Base-by-base conservation (phyloP, 2,888 invertebrate genomes). In the Sinelater perroti region DNA sequence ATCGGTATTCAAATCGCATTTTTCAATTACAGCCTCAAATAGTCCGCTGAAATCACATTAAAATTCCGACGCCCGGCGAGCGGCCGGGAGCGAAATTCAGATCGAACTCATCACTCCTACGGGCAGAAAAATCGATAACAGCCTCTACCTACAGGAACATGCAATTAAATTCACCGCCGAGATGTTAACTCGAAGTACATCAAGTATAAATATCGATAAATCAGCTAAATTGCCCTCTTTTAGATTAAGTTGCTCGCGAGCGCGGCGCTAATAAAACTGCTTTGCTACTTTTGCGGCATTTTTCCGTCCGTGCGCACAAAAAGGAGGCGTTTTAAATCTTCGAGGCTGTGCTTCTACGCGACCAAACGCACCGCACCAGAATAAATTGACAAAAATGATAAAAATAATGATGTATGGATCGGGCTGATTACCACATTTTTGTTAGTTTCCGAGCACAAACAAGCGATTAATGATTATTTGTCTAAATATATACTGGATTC, bases 331-430 rank as follows among this genome's bases (percentile, higher is more conserved):
- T n/a, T n/a, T n/a, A n/a, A n/a, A n/a, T n/a, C n/a, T n/a, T n/a
- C n/a, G n/a, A n/a, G n/a, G n/a, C n/a, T n/a, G n/a, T n/a, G n/a
- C n/a, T n/a, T n/a, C n/a, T n/a, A n/a, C n/a, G n/a, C n/a, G n/a
- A n/a, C n/a, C n/a, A n/a, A n/a, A n/a, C n/a, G n/a, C n/a, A n/a
- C n/a, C n/a, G n/a, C n/a, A n/a, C 17, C 16, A 36, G 20, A 36
- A 36, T 18, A 36, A 17, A 5, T 35, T 17, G 3, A 36, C 33
- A 33, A 33, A 14, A 33, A 33, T 18, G 36, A 36, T 36, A 36
- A 36, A 36, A 2, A 36, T 36, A 36, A 36, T 36, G 36, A 36
- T 36, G 36, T 18, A 36, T 36, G 36, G 20, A 36, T 36, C 11
- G 36, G 20, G n/a, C 36, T 10, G 18, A 18, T 36, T 18, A 36